These are phyloP conservation scores for Nipponacmea schrenckii DNA, from an alignment of 2,888 invertebrate species.

Conservation along the genomic window DNA sequence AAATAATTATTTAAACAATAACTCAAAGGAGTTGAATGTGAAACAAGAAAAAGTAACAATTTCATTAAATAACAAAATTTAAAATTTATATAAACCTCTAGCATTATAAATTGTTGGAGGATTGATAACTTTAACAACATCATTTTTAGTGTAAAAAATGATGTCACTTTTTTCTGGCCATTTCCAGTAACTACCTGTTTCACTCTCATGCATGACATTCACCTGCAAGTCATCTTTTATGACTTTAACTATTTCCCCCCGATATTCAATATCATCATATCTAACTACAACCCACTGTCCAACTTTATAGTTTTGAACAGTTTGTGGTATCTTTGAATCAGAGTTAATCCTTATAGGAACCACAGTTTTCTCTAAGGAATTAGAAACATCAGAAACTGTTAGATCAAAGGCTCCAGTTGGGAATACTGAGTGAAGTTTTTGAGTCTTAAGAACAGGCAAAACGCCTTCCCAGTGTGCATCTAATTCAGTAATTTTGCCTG, in stretches of 20 bases:
- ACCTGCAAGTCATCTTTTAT: background rate
- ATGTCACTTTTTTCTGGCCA: background rate
- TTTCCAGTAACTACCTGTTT: background rate
- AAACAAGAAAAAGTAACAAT: too few species aligned
- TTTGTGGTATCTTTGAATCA: background rate
- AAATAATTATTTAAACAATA: too few species aligned
- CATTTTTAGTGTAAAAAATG: background rate
- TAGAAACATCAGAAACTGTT: background rate
- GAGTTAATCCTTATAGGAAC: background rate
- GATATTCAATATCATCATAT: background rate
- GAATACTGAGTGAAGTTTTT: background rate
- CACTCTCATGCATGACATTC: background rate
- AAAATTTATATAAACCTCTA: background rate
- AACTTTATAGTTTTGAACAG: background rate
- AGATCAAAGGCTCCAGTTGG: background rate
- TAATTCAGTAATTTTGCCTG: background rate
- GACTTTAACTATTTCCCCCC: background rate
- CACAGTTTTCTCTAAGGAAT: background rate
- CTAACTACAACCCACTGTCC: background rate
- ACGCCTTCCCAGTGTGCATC: background rate
- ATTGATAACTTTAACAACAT: background rate
- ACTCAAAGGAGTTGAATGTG: too few species aligned
- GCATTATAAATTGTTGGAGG: background rate
- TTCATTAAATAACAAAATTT: background rate
- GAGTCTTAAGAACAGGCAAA: background rate